phyloP scores from a whole-genome alignment of 2,113 vertebrate genomes.

The Ursus arctos region DNA sequence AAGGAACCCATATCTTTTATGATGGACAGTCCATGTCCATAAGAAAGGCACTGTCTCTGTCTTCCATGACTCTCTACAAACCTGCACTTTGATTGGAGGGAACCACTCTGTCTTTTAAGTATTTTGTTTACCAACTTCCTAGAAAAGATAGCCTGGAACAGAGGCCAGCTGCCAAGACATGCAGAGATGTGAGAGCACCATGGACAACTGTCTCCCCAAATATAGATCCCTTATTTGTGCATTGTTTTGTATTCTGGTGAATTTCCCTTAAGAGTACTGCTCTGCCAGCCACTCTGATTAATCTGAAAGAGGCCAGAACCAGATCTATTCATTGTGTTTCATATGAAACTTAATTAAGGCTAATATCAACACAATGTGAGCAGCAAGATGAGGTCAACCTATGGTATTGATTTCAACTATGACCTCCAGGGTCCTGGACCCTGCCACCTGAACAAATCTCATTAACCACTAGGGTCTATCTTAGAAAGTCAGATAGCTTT shows the following conservation, averaged over 20 bases:
- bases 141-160: not conserved
- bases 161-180: not conserved
- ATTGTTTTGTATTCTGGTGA: not conserved
- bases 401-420: not conserved
- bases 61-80: not conserved
- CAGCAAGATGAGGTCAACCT: not conserved
- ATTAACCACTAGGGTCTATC: not conserved
- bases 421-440: too few relatives aligned
- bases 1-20: not conserved
- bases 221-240: not conserved
- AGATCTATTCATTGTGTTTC: not conserved
- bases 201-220: too few relatives aligned
- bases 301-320: not conserved
- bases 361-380: not conserved
- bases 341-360: not conserved
- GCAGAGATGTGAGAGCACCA: not conserved
- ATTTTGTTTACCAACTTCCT: not conserved
- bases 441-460: not conserved
- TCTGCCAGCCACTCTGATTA: not conserved
- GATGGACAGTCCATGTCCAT: fast-evolving
- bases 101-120: not conserved
- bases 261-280: not conserved
- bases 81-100: not conserved
- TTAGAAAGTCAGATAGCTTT: not conserved
- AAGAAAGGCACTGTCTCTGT: not conserved